Evolutionary conservation across 2,113 vertebrate genomes (phyloP).

Genomic region (Apaloderma vittatum): DNA sequence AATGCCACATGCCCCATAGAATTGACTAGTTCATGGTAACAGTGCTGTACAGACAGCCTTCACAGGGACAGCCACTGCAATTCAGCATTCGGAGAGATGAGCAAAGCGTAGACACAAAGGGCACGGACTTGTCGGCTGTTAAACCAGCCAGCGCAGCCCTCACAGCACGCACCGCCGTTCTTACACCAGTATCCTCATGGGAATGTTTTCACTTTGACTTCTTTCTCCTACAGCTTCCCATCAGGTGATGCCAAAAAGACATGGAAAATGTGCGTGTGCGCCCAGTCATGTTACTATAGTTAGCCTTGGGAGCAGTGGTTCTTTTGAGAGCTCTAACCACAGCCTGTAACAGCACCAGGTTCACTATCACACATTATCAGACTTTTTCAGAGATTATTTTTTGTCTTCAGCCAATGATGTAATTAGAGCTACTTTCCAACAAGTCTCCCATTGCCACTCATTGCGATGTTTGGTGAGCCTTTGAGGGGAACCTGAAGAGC

Average conservation of each 20-base stretch:
- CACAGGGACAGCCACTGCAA: fast-evolving
- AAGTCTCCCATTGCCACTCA: neutral
- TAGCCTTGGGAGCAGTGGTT: neutral
- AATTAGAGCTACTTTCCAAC: neutral
- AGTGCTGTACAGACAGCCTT: neutral
- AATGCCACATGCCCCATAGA: neutral
- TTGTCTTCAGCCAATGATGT: neutral
- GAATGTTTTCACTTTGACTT: neutral
- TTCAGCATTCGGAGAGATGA: neutral
- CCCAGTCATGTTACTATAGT: constrained; percentile 44
- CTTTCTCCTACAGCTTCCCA: constrained; percentile 23
- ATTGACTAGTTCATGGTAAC: neutral
- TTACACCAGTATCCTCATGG: fast-evolving
- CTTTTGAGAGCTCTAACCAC: constrained; percentile 1
- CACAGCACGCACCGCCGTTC: fast-evolving
- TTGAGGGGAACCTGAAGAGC: neutral
- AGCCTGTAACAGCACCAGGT: neutral
- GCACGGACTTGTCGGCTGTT: neutral
- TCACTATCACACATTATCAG: constrained; percentile 6
- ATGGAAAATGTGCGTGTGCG: constrained; percentile 52
- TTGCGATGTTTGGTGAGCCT: neutral
- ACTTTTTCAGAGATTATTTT: neutral
- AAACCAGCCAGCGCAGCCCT: neutral
- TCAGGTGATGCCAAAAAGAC: constrained; percentile 32
- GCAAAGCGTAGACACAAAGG: neutral